These are phyloP conservation scores for Corydoras maculifer DNA, from an alignment of 2,113 vertebrate species.

Conservation along the genomic window DNA sequence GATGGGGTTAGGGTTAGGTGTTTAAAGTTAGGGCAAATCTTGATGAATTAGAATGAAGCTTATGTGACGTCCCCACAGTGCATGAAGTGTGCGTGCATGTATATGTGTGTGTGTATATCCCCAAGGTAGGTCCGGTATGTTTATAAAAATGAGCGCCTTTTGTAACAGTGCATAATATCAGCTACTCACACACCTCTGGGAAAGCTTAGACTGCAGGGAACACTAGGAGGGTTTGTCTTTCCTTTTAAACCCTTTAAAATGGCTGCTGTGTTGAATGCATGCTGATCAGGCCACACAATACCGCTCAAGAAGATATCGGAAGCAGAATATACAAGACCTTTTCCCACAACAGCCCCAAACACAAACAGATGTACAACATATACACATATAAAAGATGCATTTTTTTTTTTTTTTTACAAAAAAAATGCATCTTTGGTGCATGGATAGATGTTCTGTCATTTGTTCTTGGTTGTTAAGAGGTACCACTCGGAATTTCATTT, in stretches of 20 bases:
- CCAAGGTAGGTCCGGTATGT: slow-evolving; percentile 16
- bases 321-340: not conserved
- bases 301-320: not conserved
- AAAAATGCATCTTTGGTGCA: too few relatives aligned
- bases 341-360: not conserved
- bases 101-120: slow-evolving; percentile 6
- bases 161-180: slow-evolving; percentile 14
- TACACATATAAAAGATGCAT: not conserved
- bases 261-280: not conserved
- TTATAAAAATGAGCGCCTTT: slow-evolving; percentile 13
- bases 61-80: too few relatives aligned
- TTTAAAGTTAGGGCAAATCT: too few relatives aligned
- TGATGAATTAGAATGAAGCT: too few relatives aligned
- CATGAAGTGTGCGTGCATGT: slow-evolving; percentile 4
- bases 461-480: too few relatives aligned
- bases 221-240: slow-evolving; percentile 6
- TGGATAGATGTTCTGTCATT: too few relatives aligned
- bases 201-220: not conserved
- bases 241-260: slow-evolving; percentile 19
- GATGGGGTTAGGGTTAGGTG: too few relatives aligned
- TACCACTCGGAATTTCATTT: too few relatives aligned
- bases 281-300: slow-evolving; percentile 9
- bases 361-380: not conserved
- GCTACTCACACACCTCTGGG: slow-evolving; percentile 10
- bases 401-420: too few relatives aligned